Evolutionary conservation across 2,113 vertebrate genomes (phyloP).

Genomic region (Aplodontia rufa): DNA sequence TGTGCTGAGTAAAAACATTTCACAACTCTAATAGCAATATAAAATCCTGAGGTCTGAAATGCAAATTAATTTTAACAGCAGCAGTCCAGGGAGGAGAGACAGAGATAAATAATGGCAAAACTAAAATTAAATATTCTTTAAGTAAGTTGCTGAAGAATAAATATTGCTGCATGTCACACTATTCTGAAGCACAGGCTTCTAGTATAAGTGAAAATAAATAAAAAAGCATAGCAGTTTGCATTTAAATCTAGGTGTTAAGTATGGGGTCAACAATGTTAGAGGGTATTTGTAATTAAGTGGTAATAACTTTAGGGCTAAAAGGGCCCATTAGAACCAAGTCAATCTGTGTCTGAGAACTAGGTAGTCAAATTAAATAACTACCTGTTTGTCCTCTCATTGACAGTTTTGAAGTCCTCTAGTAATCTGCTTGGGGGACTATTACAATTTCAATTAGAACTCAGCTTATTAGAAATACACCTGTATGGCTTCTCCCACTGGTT

Average conservation of each 20-base stretch:
- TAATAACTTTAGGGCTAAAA: background rate
- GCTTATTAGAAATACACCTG: background rate
- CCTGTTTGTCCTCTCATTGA: slow-evolving; percentile 2
- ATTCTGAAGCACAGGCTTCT: background rate
- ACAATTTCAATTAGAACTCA: slow-evolving; percentile 18
- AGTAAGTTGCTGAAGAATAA: slow-evolving; percentile 5
- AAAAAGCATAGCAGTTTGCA: background rate
- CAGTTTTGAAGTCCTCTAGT: slow-evolving; percentile 1
- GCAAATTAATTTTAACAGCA: slow-evolving; percentile 69
- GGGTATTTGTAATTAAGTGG: slow-evolving; percentile 35
- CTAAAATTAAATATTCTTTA: slow-evolving; percentile 40
- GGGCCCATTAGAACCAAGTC: background rate
- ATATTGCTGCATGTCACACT: background rate
- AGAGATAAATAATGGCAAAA: slow-evolving; percentile 53
- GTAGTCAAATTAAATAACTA: slow-evolving; percentile 22
- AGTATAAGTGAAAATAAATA: background rate
- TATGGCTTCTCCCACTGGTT: background rate
- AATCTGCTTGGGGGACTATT: background rate
- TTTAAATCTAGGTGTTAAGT: background rate
- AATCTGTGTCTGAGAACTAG: background rate
- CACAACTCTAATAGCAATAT: slow-evolving; percentile 61
- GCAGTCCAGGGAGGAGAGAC: background rate
- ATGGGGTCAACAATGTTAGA: slow-evolving; percentile 19
- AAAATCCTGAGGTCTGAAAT: slow-evolving; percentile 62
- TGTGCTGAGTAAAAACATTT: slow-evolving; percentile 74